These are phyloP conservation scores for Meriones psammophilus DNA, from an alignment of 2,797 vertebrate genomes.

Conservation along the genomic window DNA sequence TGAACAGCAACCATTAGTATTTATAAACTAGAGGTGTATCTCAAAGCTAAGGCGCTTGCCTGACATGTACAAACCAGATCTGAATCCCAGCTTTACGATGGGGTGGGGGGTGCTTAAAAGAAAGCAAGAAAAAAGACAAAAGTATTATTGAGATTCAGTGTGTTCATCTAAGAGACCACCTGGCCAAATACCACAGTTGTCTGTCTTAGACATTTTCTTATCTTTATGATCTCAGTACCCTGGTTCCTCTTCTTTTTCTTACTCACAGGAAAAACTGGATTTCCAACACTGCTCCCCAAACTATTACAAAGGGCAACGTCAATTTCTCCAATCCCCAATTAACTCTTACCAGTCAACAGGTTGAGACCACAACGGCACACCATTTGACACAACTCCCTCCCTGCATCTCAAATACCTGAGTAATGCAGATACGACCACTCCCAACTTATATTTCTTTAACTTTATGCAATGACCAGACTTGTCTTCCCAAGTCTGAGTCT, in stretches of 20 bases:
- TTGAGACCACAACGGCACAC: not conserved
- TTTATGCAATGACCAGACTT: not conserved
- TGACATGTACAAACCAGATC: not conserved
- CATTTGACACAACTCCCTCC: not conserved
- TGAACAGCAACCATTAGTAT: not conserved
- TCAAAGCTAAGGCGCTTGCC: not conserved
- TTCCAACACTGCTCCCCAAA: not conserved
- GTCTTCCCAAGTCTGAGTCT: not conserved
- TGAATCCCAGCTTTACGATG: not conserved
- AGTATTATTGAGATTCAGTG: not conserved
- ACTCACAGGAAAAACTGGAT: not conserved
- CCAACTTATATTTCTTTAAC: not conserved
- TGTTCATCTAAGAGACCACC: not conserved
- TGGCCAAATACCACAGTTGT: conserved; percentile 10
- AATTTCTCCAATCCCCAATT: not conserved
- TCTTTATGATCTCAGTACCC: conserved; percentile 1
- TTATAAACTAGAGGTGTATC: not conserved
- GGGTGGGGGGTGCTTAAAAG: not conserved
- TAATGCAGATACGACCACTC: not conserved
- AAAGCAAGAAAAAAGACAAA: not conserved
- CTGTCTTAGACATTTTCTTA: not conserved
- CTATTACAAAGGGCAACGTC: not conserved
- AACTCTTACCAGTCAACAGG: not conserved
- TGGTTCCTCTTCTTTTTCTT: not conserved
- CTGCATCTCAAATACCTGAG: not conserved